These are phyloP conservation scores for Chrysina gloriosa DNA, from an alignment of 2,888 invertebrate species.

Conservation along the genomic window DNA sequence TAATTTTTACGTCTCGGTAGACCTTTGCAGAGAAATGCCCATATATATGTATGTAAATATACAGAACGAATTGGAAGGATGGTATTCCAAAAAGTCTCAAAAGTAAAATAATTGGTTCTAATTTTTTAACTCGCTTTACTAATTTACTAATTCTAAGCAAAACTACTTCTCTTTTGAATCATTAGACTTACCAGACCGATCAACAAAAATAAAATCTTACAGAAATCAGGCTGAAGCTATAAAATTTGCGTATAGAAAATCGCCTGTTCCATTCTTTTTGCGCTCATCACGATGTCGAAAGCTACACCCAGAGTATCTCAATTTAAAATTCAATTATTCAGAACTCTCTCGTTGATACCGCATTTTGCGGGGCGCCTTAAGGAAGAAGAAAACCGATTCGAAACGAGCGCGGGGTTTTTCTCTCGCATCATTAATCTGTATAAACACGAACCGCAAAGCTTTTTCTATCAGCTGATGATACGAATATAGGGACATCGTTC, in stretches of 20 bases:
- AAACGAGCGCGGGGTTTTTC: constrained; percentile 28
- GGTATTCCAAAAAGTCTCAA: too few relatives aligned
- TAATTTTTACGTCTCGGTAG: too few relatives aligned
- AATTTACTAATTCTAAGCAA: too few relatives aligned
- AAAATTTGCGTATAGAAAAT: constrained; percentile 32
- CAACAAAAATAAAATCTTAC: constrained; percentile 23
- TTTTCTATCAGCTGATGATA: constrained; percentile 1
- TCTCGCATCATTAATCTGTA: constrained; percentile 35
- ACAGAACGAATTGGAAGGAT: too few relatives aligned
- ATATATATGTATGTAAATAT: too few relatives aligned
- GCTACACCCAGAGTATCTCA: constrained; percentile 27
- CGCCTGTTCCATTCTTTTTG: constrained; percentile 25
- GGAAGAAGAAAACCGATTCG: constrained; percentile 11
- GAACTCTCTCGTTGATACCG: constrained; percentile 11
- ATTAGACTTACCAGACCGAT: background rate
- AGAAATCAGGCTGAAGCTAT: constrained; percentile 13
- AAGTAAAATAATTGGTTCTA: too few relatives aligned
- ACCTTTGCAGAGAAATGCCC: too few relatives aligned
- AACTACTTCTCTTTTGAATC: constrained; percentile 3
- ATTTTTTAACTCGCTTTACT: too few relatives aligned
- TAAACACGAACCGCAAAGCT: constrained; percentile 26
- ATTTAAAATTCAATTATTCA: constrained; percentile 39
- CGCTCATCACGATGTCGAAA: constrained; percentile 16
- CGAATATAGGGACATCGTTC: background rate
- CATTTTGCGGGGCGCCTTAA: background rate